A percentile compares a stretch with the other conserved stretches of the same genome.
These are phyloP conservation scores for Parnassius smintheus DNA, from an alignment of 2,888 invertebrate species.

Conservation along the genomic window DNA sequence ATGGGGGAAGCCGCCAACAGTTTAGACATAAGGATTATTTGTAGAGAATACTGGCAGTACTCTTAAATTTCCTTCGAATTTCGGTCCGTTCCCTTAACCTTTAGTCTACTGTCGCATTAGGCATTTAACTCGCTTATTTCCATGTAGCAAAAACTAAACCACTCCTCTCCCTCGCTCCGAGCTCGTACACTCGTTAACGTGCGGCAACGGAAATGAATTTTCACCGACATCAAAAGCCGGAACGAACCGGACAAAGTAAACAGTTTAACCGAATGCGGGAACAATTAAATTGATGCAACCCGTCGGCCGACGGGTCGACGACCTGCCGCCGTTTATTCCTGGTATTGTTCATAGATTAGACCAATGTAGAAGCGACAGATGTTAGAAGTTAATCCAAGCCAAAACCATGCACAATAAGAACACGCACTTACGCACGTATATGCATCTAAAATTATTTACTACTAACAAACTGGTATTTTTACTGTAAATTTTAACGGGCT, in stretches of 20 bases:
- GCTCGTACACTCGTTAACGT: not conserved
- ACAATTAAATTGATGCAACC: conserved; percentile 75
- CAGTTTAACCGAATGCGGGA: conserved; percentile 38
- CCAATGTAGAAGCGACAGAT: conserved; percentile 17
- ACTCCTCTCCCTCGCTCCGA: not conserved
- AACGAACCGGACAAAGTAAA: conserved; percentile 4
- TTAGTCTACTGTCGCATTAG: no score
- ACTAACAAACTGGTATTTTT: no score
- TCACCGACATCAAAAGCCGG: conserved; percentile 21
- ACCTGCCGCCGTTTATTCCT: conserved; percentile 58
- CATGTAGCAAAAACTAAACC: not conserved
- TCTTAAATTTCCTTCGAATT: no score
- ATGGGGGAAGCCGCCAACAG: no score
- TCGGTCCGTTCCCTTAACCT: no score
- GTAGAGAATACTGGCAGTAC: no score
- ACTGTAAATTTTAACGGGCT: no score
- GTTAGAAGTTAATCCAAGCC: not conserved
- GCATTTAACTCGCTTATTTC: not conserved
- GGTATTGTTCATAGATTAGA: conserved; percentile 42
- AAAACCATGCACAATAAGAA: no score
- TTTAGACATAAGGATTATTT: no score
- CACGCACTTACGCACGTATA: no score
- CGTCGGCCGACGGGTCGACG: conserved; percentile 54
- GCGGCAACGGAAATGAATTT: conserved; percentile 7
- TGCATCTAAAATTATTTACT: no score